A percentile compares a stretch with the other conserved stretches of the same genome.
Evolutionary conservation across 2,113 vertebrate species (phyloP).

Genomic region (Poeciliopsis occidentalis): DNA sequence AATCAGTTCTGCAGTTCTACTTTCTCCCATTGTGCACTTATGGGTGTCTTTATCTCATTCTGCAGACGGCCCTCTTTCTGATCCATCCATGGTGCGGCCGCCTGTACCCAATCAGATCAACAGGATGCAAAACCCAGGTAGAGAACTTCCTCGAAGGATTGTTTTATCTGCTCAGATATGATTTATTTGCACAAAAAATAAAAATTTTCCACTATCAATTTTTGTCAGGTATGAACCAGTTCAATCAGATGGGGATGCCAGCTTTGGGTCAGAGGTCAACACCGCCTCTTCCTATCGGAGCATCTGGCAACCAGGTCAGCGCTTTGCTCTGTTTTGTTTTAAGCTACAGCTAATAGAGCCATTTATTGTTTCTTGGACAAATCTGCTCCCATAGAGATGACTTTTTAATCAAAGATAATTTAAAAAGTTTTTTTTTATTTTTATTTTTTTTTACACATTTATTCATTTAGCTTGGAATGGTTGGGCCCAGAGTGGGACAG

Average conservation of each 20-base stretch:
- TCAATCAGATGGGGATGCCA: conserved; percentile 89
- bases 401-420: not conserved
- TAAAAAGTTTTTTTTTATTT: not conserved
- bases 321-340: not conserved
- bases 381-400: not conserved
- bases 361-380: too few species aligned
- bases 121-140: conserved; percentile 92
- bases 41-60: conserved; percentile 7
- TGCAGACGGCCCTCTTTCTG: conserved; percentile 90
- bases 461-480: conserved; percentile 85
- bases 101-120: conserved; percentile 91
- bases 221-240: conserved; percentile 89
- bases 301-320: conserved; percentile 89
- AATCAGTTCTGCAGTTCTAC: not conserved
- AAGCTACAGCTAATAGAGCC: not conserved
- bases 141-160: not conserved
- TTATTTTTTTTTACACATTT: not conserved
- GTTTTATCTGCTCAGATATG: too few species aligned
- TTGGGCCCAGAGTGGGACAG: conserved; percentile 86
- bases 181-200: not conserved
- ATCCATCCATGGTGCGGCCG: conserved; percentile 88
- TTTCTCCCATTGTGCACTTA: not conserved
- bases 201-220: not conserved
- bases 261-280: conserved; percentile 89
- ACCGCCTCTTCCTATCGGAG: conserved; percentile 89